Percentiles rank a stretch among this genome's conserved stretches.
phyloP scores from a whole-genome alignment of 2,113 vertebrate species.

The Eidolon helvum region DNA sequence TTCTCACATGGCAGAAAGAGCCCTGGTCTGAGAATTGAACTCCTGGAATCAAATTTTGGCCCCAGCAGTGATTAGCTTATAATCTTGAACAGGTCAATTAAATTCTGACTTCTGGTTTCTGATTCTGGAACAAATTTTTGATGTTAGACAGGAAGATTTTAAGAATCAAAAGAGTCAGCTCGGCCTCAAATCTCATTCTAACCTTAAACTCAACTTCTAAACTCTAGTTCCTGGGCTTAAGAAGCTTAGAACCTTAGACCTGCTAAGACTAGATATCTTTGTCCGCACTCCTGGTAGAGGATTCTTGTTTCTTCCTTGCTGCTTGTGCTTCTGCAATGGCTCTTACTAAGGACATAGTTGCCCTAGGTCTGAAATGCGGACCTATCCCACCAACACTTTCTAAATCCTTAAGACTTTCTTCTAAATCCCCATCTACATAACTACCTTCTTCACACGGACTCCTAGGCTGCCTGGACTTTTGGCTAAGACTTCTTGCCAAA shows the following conservation, averaged over 20 bases:
- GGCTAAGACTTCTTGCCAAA: neutral
- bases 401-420: neutral
- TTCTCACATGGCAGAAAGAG: neutral
- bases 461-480: neutral
- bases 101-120: conserved; percentile 26
- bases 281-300: no score
- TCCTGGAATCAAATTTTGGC: neutral
- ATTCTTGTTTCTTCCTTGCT: neutral
- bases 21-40: neutral
- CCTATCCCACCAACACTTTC: neutral
- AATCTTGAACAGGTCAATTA: neutral
- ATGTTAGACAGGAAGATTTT: neutral
- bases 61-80: neutral
- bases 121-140: neutral
- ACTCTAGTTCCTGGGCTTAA: neutral
- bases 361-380: neutral
- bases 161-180: neutral
- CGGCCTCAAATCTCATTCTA: neutral
- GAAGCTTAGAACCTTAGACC: neutral
- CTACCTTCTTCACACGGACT: neutral
- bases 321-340: neutral
- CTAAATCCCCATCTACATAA: no score
- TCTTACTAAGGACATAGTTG: neutral
- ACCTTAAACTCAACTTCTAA: neutral
- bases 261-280: neutral